These are phyloP conservation scores for Stegana nigrithorax DNA, from an alignment of 2,888 invertebrate species.

Conservation along the genomic window DNA sequence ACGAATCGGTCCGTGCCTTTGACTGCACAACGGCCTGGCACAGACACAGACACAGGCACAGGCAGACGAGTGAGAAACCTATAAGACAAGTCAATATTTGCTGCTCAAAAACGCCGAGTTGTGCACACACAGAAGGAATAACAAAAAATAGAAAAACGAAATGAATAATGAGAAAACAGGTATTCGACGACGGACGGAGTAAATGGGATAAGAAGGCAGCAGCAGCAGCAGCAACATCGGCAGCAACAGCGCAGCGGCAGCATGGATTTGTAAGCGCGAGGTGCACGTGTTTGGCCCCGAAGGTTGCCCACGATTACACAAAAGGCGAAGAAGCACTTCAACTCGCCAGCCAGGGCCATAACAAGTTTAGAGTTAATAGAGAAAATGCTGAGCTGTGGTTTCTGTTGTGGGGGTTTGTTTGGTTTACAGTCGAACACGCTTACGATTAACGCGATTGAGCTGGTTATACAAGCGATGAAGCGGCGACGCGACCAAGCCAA, in stretches of 20 bases:
- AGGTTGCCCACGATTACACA: constrained; percentile 15
- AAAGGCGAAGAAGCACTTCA: constrained; percentile 42
- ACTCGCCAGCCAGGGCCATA: constrained; percentile 42
- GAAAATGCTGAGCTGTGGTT: constrained; percentile 51
- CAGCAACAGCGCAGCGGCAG: no score
- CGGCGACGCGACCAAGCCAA: no score
- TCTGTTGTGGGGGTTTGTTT: constrained; percentile 57
- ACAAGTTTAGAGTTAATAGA: constrained; percentile 49
- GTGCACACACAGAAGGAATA: background rate
- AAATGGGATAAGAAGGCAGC: background rate
- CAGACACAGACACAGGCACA: constrained; percentile 26
- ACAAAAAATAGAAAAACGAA: constrained; percentile 2
- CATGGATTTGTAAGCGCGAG: constrained; percentile 46
- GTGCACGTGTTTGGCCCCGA: constrained; percentile 47
- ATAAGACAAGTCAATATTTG: no score
- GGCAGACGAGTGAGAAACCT: constrained; percentile 29
- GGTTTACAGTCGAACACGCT: constrained; percentile 36
- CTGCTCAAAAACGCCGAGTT: background rate
- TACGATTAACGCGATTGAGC: constrained; percentile 48
- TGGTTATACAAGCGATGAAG: constrained; percentile 8
- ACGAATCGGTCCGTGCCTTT: no score
- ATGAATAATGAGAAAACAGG: constrained; percentile 54
- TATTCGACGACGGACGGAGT: constrained; percentile 33
- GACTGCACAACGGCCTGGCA: no score
- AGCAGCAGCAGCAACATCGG: no score